phyloP scores from a whole-genome alignment of 35 echinoderm and acorn worm genomes.

The Anneissia japonica region DNA sequence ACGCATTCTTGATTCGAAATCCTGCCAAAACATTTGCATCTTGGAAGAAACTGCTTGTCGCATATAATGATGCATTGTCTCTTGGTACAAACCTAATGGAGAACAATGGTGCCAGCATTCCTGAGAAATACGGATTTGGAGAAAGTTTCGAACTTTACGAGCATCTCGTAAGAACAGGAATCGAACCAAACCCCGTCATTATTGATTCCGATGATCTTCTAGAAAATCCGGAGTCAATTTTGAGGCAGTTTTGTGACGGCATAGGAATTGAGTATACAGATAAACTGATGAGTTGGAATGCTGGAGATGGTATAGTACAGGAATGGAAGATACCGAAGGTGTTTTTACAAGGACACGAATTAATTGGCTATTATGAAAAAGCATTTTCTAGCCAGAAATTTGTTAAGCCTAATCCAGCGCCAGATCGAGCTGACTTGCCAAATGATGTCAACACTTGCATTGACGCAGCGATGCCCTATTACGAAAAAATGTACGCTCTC shows the following conservation, averaged over 20 bases:
- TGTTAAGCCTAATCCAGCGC: not conserved
- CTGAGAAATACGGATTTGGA: not conserved
- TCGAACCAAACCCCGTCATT: not conserved
- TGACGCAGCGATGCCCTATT: not conserved
- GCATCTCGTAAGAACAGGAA: not conserved
- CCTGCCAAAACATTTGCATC: constrained; percentile 31
- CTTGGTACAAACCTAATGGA: not conserved
- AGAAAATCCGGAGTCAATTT: not conserved
- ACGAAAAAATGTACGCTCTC: not conserved
- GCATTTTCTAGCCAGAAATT: not conserved
- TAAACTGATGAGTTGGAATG: not conserved
- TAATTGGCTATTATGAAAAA: not conserved
- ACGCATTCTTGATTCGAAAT: constrained; percentile 32
- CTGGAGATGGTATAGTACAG: not conserved
- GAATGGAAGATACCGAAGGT: not conserved
- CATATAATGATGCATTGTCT: not conserved
- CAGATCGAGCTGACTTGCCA: not conserved
- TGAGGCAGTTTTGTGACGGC: not conserved
- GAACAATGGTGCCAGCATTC: not conserved
- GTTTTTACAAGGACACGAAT: not conserved
- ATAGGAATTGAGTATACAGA: not conserved
- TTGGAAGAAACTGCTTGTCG: not conserved
- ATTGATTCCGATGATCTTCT: constrained; percentile 4
- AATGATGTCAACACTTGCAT: not conserved
- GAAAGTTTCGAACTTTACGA: not conserved